Evolutionary conservation across 1,140 invertebrate species (phyloP).

Genomic region (Lordiphosa clarofinis): DNA sequence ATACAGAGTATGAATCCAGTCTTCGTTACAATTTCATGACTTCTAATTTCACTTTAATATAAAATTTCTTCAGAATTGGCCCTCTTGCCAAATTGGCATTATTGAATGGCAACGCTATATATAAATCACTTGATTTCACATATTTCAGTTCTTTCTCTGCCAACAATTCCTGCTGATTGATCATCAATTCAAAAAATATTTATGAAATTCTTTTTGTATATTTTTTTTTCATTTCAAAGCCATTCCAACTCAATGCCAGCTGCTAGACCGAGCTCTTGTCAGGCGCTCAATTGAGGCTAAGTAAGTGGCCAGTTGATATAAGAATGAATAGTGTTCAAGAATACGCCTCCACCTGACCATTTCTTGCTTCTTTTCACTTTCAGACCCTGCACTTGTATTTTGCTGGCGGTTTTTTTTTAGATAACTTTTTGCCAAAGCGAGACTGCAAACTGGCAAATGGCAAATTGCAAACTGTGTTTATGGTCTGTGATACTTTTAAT

Average conservation of each 20-base stretch:
- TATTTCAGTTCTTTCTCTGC: not conserved
- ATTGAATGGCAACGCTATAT: too few species aligned
- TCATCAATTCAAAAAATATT: not conserved
- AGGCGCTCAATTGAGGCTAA: slow-evolving; percentile 18
- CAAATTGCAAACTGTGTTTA: slow-evolving; percentile 8
- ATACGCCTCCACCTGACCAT: slow-evolving; percentile 16
- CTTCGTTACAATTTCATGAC: too few species aligned
- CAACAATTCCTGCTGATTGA: not conserved
- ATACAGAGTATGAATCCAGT: too few species aligned
- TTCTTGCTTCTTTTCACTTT: slow-evolving; percentile 9
- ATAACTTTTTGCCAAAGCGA: slow-evolving; percentile 2
- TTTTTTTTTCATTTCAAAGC: slow-evolving; percentile 2
- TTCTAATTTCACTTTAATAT: too few species aligned
- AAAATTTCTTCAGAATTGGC: too few species aligned
- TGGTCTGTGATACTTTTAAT: slow-evolving; percentile 44
- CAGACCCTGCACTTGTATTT: not conserved
- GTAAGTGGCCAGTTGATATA: slow-evolving; percentile 30
- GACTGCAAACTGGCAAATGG: slow-evolving; percentile 22
- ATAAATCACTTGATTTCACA: not conserved
- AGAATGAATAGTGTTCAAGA: slow-evolving; percentile 4
- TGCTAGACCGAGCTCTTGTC: slow-evolving; percentile 25
- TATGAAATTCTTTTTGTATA: not conserved
- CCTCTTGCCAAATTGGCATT: too few species aligned
- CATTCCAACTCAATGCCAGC: slow-evolving; percentile 4
- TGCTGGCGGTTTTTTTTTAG: not conserved